Conservation (phyloP, 2,888 invertebrate species). For the Endotricha flammealis region DNA sequence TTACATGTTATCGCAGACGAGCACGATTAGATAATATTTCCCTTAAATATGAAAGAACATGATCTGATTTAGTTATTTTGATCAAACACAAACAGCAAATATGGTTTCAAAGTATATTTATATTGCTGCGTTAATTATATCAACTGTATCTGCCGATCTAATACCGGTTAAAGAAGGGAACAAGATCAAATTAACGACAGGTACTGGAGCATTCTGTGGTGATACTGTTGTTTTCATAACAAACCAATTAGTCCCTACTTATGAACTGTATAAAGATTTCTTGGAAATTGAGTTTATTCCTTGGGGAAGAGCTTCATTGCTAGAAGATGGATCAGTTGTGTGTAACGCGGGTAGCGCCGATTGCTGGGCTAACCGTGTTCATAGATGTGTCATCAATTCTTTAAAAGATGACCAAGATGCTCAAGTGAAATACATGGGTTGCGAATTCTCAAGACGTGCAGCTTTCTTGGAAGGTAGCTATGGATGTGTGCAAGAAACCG, state of each 20-base stretch:
- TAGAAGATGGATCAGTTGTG: constrained; percentile 30
- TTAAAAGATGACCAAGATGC: constrained; percentile 44
- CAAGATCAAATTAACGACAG: constrained; percentile 46
- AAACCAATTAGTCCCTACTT: constrained; percentile 39
- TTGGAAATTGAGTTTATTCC: constrained; percentile 60
- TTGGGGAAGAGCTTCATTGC: constrained; percentile 56
- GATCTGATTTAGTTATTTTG: too few relatives aligned
- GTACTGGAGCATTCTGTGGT: constrained; percentile 56
- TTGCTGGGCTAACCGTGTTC: constrained; percentile 63
- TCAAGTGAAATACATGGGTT: constrained; percentile 54
- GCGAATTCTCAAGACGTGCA: constrained; percentile 51
- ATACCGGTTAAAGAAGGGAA: constrained; percentile 42
- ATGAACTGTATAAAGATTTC: constrained; percentile 41
- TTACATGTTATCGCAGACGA: too few relatives aligned
- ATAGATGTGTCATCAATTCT: constrained; percentile 53
- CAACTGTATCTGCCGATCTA: neutral
- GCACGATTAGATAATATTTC: too few relatives aligned
- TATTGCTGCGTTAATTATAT: neutral
- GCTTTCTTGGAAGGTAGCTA: constrained; percentile 38
- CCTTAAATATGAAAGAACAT: too few relatives aligned
- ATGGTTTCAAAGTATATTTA: too few relatives aligned
- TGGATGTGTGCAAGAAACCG: constrained; percentile 41
- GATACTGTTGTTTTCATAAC: constrained; percentile 50
- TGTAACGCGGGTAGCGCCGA: constrained; percentile 52
- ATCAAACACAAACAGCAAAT: too few relatives aligned